Conservation (phyloP, 1,140 invertebrate genomes). For the Panonychus citri region DNA sequence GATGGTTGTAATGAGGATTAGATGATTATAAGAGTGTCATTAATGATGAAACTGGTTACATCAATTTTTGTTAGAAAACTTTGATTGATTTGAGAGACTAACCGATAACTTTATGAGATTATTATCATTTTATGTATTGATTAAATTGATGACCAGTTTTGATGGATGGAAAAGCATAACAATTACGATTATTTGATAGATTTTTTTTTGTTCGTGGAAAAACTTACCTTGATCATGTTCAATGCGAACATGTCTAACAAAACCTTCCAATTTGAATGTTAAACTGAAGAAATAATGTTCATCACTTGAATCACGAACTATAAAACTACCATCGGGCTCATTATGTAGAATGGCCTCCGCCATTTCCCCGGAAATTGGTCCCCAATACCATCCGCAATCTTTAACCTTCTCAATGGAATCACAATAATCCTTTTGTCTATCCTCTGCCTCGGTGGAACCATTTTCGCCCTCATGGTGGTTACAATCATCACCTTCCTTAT, state of each 20-base stretch:
- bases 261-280: slow-evolving; percentile 78
- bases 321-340: slow-evolving; percentile 74
- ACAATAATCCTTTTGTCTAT: slow-evolving; percentile 41
- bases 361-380: slow-evolving; percentile 73
- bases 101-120: too few species aligned
- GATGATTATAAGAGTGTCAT: too few species aligned
- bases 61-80: too few species aligned
- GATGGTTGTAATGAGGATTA: too few species aligned
- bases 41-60: too few species aligned
- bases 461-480: not conserved
- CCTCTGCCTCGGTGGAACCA: not conserved
- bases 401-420: slow-evolving; percentile 79
- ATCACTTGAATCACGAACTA: slow-evolving; percentile 88
- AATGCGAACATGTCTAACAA: slow-evolving; percentile 79
- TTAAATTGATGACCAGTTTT: too few species aligned
- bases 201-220: too few species aligned
- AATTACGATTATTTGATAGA: too few species aligned
- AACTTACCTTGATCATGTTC: slow-evolving; percentile 80
- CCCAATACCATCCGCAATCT: slow-evolving; percentile 78
- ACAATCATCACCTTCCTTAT: not conserved
- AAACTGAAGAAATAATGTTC: slow-evolving; percentile 92
- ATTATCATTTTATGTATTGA: too few species aligned
- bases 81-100: too few species aligned
- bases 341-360: slow-evolving; percentile 78
- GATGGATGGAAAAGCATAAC: too few species aligned